A percentile compares a stretch with the other conserved stretches of the same genome.
Conservation (phyloP, 2,888 invertebrate species). For the Spisula subtruncata region DNA sequence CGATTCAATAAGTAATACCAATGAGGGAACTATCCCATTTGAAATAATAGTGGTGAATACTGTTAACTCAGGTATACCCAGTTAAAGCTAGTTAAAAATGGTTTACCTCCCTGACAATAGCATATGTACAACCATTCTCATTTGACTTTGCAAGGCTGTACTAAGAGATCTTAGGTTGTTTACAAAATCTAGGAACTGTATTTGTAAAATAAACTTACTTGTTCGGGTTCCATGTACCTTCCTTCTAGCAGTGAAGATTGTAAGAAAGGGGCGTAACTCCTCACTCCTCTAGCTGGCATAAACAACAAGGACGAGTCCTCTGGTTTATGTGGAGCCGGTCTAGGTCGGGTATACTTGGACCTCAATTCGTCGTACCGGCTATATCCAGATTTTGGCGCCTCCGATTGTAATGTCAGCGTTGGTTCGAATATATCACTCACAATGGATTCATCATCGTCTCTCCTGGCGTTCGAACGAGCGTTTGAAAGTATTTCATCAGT, state of each 20-base stretch:
- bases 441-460: constrained; percentile 71
- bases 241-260: constrained; percentile 66
- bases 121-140: too few species aligned
- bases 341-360: constrained; percentile 74
- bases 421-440: constrained; percentile 78
- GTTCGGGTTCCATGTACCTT: constrained; percentile 70
- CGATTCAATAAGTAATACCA: too few species aligned
- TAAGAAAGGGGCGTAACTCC: constrained; percentile 61
- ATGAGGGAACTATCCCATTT: too few species aligned
- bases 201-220: constrained; percentile 60
- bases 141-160: too few species aligned
- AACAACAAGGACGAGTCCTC: constrained; percentile 55
- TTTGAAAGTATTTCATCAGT: constrained; percentile 73
- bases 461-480: constrained; percentile 55
- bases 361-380: constrained; percentile 69
- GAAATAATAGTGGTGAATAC: too few species aligned
- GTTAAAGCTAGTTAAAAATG: too few species aligned
- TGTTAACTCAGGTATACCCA: too few species aligned
- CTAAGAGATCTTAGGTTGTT: too few species aligned
- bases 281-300: constrained; percentile 63
- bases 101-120: too few species aligned
- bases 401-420: constrained; percentile 4
- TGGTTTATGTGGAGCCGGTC: constrained; percentile 54
- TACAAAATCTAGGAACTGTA: too few species aligned
- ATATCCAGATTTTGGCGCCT: constrained; percentile 36